Conservation (phyloP, 2,797 vertebrate genomes). For the Protonibea diacanthus region DNA sequence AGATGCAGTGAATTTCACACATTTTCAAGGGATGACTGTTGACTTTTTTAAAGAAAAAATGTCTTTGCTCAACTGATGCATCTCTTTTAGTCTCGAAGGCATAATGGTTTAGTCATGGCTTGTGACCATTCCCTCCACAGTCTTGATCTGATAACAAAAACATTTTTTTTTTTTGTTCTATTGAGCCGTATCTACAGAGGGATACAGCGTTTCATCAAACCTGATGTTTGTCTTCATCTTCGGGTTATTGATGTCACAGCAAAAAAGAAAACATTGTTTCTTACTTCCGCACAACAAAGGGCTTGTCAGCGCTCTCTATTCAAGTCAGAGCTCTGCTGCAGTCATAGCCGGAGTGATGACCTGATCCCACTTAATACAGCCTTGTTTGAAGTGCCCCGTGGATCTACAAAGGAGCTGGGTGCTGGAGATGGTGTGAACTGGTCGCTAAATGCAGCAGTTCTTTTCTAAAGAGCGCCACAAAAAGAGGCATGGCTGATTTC, state of each 20-base stretch:
- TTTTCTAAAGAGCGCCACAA: slow-evolving; percentile 43
- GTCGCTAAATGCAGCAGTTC: slow-evolving; percentile 53
- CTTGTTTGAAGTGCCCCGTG: slow-evolving; percentile 56
- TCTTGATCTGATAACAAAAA: slow-evolving; percentile 8
- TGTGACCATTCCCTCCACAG: neutral
- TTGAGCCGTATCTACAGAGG: neutral
- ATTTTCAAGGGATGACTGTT: neutral
- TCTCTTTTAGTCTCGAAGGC: slow-evolving; percentile 7
- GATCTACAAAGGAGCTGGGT: slow-evolving; percentile 64
- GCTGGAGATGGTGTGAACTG: slow-evolving; percentile 33
- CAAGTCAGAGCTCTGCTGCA: slow-evolving; percentile 64
- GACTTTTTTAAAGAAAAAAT: neutral
- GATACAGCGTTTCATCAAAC: slow-evolving; percentile 12
- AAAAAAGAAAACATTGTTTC: neutral
- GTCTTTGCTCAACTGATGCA: slow-evolving; percentile 1
- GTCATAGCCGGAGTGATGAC: slow-evolving; percentile 71
- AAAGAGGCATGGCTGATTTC: slow-evolving; percentile 17
- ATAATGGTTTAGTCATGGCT: neutral
- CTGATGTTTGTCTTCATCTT: slow-evolving; percentile 14
- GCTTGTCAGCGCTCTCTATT: slow-evolving; percentile 50
- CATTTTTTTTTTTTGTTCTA: neutral
- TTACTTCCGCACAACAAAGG: slow-evolving; percentile 37
- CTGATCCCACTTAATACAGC: slow-evolving; percentile 73
- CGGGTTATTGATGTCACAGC: slow-evolving; percentile 13
- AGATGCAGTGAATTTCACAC: neutral